Evolutionary conservation across 2,797 vertebrate genomes (phyloP).

Genomic region (Macrochelys suwanniensis): DNA sequence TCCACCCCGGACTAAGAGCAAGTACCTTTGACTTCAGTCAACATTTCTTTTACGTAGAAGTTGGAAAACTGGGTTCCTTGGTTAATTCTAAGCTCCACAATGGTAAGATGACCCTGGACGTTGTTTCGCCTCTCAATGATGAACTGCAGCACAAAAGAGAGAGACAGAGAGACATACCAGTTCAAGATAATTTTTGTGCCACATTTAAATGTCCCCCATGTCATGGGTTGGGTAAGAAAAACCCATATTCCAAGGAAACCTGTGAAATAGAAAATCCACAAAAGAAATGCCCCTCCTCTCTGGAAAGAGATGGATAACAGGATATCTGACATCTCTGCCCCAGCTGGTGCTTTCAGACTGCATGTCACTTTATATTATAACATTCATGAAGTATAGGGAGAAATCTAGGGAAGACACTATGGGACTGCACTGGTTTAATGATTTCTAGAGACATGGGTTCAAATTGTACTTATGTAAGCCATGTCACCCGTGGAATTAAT

Average conservation of each 20-base stretch:
- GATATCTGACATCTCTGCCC: not conserved
- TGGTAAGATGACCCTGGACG: not conserved
- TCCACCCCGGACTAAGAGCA: not conserved
- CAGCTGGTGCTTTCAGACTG: not conserved
- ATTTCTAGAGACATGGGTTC: not conserved
- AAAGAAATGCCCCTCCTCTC: not conserved
- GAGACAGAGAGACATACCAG: not conserved
- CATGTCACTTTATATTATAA: not conserved
- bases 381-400: not conserved
- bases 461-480: not conserved
- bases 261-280: not conserved
- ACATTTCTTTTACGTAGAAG: not conserved
- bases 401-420: not conserved
- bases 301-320: not conserved
- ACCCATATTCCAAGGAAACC: not conserved
- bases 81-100: not conserved
- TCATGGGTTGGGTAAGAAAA: not conserved
- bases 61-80: not conserved
- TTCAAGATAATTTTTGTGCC: not conserved
- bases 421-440: not conserved
- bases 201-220: not conserved
- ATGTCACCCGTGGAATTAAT: not conserved
- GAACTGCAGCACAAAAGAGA: not conserved
- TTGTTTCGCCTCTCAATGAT: not conserved
- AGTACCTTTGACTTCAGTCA: not conserved